Evolutionary conservation across 2,797 vertebrate genomes (phyloP), one percentile per base, ranked within the genome.

Genomic region (Taeniopygia guttata): DNA sequence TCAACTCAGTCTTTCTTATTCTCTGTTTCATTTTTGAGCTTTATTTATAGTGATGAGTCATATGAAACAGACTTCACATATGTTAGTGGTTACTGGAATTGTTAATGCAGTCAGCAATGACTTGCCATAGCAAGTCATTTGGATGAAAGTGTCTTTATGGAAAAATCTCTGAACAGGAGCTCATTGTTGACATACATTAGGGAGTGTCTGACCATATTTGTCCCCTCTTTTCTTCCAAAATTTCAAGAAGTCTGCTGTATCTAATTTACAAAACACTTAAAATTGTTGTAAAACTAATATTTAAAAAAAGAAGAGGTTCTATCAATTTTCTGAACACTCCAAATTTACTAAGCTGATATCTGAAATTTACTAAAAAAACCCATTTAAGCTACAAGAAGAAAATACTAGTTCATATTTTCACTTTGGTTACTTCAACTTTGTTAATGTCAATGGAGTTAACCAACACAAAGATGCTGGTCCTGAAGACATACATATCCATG

Each of bases 31-130:
- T 82, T 93, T 90, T 79, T 69, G 69, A 90, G 76, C 83, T 93
- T 55, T 84, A 68, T 84, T 93, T 84, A 86, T 74, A 91, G 60
- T 52, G 59, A 58, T 92, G 95, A 94, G 67, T 95, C 84, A 90
- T 54, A 84, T 59, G 48, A 86, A 90, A 87, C 93, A 88, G 70
- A 81, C 51, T 52, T 93, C 1, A 27, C 38, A 43, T 54, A 43
- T 54, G 13, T 52, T 52, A 95, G 54, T 54, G 14, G 84, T 89
- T 95, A 87, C 70, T 89, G 88, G 43, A 93, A 83, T 79, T 77
- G 56, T 83, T 96, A 83, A 82, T 85, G 58, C 25, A 70, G 68
- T 84, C 77, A 80, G 76, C 40, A 90, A 45, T 40, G 29, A 85
- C 67, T 78, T 90, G 36, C 77, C 38, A 76, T 19, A 70, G 76